A percentile compares a stretch with the other conserved stretches of the same genome.
These are phyloP conservation scores for Troides helena DNA, from an alignment of 2,888 invertebrate genomes.

Conservation along the genomic window DNA sequence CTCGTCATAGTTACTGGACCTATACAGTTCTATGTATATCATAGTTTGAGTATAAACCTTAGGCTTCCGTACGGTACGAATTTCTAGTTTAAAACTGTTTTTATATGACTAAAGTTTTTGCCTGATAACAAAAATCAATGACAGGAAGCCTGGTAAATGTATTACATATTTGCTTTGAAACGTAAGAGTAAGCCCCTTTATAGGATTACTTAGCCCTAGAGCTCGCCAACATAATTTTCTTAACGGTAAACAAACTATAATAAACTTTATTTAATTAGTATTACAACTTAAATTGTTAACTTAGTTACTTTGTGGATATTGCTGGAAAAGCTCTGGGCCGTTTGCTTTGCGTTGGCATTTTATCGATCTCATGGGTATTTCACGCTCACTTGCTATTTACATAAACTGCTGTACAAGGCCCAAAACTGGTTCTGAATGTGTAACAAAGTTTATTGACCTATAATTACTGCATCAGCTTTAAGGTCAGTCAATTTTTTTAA, in stretches of 20 bases:
- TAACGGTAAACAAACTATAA: conserved; percentile 29
- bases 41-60: neutral
- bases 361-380: conserved; percentile 39
- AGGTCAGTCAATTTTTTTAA: conserved; percentile 2
- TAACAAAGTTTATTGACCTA: conserved; percentile 55
- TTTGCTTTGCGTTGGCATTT: conserved; percentile 35
- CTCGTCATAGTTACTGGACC: conserved; percentile 15
- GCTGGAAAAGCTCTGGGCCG: conserved; percentile 17
- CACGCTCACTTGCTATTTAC: conserved; percentile 45
- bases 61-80: neutral
- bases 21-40: neutral
- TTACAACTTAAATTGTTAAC: conserved; percentile 19
- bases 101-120: neutral
- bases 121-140: conserved; percentile 35
- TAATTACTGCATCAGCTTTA: conserved; percentile 29
- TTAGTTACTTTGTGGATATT: neutral
- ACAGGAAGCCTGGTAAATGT: conserved; percentile 42
- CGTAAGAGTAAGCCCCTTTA: conserved; percentile 44
- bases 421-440: conserved; percentile 52
- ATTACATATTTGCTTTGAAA: conserved; percentile 26
- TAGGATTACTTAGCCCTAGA: conserved; percentile 41
- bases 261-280: conserved; percentile 27
- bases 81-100: neutral
- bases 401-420: conserved; percentile 47
- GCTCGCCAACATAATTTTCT: conserved; percentile 17